phyloP scores from a whole-genome alignment of 2,888 invertebrate genomes.

The Falcaria lacertinaria region DNA sequence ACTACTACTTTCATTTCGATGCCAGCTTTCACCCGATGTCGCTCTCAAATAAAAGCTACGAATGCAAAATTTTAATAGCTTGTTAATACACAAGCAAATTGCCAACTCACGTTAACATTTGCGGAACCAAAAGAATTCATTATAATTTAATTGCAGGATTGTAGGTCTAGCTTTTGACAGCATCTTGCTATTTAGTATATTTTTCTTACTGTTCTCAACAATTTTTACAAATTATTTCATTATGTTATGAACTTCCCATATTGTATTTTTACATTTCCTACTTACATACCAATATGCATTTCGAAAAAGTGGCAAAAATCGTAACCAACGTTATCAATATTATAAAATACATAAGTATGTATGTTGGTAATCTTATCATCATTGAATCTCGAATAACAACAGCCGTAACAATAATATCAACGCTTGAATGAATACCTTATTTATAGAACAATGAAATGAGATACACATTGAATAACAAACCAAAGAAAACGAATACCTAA shows the following conservation, averaged over 20 bases:
- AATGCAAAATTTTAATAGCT: conserved; percentile 57
- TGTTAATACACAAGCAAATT: conserved; percentile 25
- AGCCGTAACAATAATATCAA: background rate
- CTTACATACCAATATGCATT: too few species aligned
- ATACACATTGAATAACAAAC: too few species aligned
- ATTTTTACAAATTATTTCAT: too few species aligned
- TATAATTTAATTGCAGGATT: background rate
- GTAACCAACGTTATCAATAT: background rate
- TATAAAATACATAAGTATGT: background rate
- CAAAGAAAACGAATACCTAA: too few species aligned
- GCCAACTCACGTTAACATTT: conserved; percentile 1
- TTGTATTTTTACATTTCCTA: too few species aligned
- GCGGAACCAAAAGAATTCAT: background rate
- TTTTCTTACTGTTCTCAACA: too few species aligned
- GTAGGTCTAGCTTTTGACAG: too few species aligned
- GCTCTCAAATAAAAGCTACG: conserved; percentile 65
- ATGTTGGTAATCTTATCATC: background rate
- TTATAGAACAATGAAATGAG: too few species aligned
- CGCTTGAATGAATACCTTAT: too few species aligned
- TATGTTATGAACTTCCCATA: too few species aligned
- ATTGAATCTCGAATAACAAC: background rate
- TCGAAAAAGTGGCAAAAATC: too few species aligned
- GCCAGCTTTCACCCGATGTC: conserved; percentile 69
- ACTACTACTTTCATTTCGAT: conserved; percentile 76
- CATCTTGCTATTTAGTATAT: too few species aligned